phyloP scores from a whole-genome alignment of 2,888 invertebrate species.

The Yponomeuta evonymella region DNA sequence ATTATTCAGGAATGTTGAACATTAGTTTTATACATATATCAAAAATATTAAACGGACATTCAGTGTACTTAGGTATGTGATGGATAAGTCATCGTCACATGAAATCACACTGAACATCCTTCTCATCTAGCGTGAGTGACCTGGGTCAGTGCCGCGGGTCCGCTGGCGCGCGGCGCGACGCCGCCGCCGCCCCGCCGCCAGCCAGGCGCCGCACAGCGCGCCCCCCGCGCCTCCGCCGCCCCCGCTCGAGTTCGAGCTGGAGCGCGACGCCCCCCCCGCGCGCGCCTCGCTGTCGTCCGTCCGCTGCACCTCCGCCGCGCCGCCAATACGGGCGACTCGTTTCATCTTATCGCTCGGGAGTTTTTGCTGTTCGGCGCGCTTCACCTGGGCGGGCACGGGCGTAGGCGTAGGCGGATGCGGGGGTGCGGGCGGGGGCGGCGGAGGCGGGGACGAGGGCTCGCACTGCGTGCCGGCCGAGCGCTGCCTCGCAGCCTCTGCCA shows the following conservation, averaged over 20 bases:
- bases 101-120: too few relatives aligned
- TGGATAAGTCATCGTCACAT: too few relatives aligned
- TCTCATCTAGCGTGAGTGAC: neutral
- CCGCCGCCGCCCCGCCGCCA: conserved; percentile 43
- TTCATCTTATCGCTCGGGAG: neutral
- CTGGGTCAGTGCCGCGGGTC: conserved; percentile 19
- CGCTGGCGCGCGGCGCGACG: conserved; percentile 43
- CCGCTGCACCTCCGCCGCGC: neutral
- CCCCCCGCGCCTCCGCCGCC: conserved; percentile 55
- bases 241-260: conserved; percentile 32
- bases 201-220: conserved; percentile 58
- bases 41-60: too few relatives aligned
- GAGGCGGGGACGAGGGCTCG: neutral
- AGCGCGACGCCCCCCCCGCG: conserved; percentile 22
- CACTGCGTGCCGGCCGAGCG: conserved; percentile 6
- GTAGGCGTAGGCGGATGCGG: neutral
- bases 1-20: too few relatives aligned
- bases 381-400: neutral
- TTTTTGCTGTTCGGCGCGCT: neutral
- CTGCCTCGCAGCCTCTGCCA: neutral
- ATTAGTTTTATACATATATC: too few relatives aligned
- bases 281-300: neutral
- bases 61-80: too few relatives aligned
- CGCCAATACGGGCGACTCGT: neutral
- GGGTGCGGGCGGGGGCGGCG: neutral